Conservation (phyloP, 2,888 invertebrate genomes). For the Caenorhabditis uteleia region DNA sequence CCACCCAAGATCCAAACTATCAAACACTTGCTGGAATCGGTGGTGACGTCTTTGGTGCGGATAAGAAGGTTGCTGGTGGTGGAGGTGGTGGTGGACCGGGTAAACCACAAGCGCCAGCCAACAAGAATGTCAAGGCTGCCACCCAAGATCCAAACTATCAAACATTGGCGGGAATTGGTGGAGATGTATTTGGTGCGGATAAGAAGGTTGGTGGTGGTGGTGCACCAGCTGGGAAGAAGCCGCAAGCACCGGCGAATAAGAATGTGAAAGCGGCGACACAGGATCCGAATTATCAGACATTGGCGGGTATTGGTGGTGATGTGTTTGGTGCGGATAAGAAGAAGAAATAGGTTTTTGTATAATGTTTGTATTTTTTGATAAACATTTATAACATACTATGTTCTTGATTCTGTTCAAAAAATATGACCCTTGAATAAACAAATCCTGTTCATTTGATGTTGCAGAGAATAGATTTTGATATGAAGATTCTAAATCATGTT, state of each 20-base stretch:
- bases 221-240: conserved; percentile 15
- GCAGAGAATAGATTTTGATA: too few species aligned
- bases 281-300: conserved; percentile 39
- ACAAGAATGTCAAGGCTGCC: conserved; percentile 17
- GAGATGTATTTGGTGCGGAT: conserved; percentile 21
- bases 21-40: conserved; percentile 23
- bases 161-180: conserved; percentile 14
- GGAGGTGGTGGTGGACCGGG: too few species aligned
- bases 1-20: conserved; percentile 26
- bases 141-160: conserved; percentile 18
- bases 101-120: conserved; percentile 1
- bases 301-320: conserved; percentile 35
- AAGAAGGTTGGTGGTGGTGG: conserved; percentile 7
- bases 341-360: too few species aligned
- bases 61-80: conserved; percentile 5
- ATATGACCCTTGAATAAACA: too few species aligned
- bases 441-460: too few species aligned
- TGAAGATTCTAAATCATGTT: too few species aligned
- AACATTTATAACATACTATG: too few species aligned
- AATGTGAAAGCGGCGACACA: conserved; percentile 20
- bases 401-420: too few species aligned
- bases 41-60: conserved; percentile 21
- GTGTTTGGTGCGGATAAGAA: conserved; percentile 33
- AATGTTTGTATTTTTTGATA: too few species aligned
- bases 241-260: conserved; percentile 18